Base-by-base conservation (phyloP, 2,797 vertebrate genomes). In the Lophius americanus region DNA sequence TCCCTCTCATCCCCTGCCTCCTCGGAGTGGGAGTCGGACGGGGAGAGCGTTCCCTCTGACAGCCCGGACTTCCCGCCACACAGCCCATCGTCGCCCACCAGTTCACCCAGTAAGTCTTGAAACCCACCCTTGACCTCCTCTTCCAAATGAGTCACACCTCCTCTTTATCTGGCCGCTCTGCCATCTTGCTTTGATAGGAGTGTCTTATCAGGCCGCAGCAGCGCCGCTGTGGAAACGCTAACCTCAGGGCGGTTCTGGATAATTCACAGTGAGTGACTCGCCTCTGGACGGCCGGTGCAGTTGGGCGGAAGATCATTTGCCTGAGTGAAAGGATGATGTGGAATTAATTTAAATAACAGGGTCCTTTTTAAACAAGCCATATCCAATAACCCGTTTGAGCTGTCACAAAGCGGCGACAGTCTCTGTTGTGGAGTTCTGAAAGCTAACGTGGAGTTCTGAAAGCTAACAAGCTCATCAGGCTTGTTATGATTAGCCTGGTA, bases 1-100 rank as follows among this genome's bases (percentile, higher is more conserved):
- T 89, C 92, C 9, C 87, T 86, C 0, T 90, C 90, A 0, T 95
- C 94, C 64, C 86, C 92, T 54, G 90, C 93, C 84, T 94, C 94
- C 75, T 95, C 92, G 0, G 90, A 88, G 62, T 91, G 87, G 88
- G 90, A 88, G 72, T 91, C 85, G 0, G 96, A 96, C 0, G 93
- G 94, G 51, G 95, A 96, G 60, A 90, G 71, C 78, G 78, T 81
- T 59, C 84, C 0, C 0, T 87, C 82, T 11, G 89, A 91, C 43
- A 63, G 43, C 68, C 83, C 60, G 33, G 81, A 79, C 43, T 84
- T 83, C 67, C 62, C 68, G 42, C 68, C 79, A 33, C 55, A 53
- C 60, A 64, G 74, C 60, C 76, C 84, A 9, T 39, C 78, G 3
- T 68, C 86, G 13, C 57, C 70, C 56, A 14, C 75, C 64, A 44